phyloP scores from a whole-genome alignment of 2,888 invertebrate species.

The Linnaemya tessellans region DNA sequence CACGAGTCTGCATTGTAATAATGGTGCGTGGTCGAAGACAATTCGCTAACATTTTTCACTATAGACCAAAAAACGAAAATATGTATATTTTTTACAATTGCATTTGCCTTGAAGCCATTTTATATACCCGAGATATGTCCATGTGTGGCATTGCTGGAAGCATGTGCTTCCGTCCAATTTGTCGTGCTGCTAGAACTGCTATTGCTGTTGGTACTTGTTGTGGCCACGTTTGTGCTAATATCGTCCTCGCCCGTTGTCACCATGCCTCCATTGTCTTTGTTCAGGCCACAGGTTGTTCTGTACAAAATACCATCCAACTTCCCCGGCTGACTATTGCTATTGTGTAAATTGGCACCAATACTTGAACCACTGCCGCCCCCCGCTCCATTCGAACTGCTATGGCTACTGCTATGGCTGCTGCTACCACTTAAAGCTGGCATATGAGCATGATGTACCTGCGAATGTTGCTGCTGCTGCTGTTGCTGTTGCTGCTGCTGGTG shows the following conservation, averaged over 20 bases:
- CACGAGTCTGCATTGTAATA: slow-evolving; percentile 83
- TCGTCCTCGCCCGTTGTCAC: slow-evolving; percentile 78
- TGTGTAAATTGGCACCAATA: slow-evolving; percentile 78
- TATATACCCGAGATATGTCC: slow-evolving; percentile 81
- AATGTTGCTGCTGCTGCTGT: slow-evolving; percentile 62
- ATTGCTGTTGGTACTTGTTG: slow-evolving; percentile 74
- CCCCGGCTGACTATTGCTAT: slow-evolving; percentile 79
- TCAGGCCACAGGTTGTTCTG: slow-evolving; percentile 82
- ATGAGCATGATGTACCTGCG: slow-evolving; percentile 72
- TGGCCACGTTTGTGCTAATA: slow-evolving; percentile 77
- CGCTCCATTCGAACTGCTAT: slow-evolving; percentile 72
- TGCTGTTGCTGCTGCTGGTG: slow-evolving; percentile 57
- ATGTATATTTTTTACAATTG: too few species aligned
- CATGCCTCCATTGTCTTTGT: slow-evolving; percentile 77
- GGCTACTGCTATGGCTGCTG: slow-evolving; percentile 68
- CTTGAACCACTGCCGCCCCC: slow-evolving; percentile 60
- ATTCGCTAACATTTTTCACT: slow-evolving; percentile 83
- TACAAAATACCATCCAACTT: slow-evolving; percentile 82
- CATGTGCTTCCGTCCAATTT: slow-evolving; percentile 68
- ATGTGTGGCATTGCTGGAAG: slow-evolving; percentile 73
- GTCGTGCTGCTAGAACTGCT: slow-evolving; percentile 61
- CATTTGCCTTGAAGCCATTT: neutral
- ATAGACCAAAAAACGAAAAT: slow-evolving; percentile 20
- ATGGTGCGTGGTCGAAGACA: slow-evolving; percentile 83
- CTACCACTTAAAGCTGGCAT: slow-evolving; percentile 66